phyloP scores from a whole-genome alignment of 2,113 vertebrate genomes.

The Chamaetylas fuelleborni region DNA sequence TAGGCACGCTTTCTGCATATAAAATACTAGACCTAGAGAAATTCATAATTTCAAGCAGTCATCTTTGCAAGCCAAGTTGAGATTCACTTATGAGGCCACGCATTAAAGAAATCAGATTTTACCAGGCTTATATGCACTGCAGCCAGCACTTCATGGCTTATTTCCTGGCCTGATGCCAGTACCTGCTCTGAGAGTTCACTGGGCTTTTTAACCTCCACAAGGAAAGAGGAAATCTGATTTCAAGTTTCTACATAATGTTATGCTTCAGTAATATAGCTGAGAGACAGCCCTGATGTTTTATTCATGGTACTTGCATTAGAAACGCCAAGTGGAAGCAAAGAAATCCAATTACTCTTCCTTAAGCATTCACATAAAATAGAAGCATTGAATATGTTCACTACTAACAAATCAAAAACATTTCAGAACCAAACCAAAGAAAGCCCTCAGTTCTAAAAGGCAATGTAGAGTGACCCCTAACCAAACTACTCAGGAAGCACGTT shows the following conservation, averaged over 20 bases:
- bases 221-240: neutral
- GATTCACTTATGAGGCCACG: neutral
- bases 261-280: neutral
- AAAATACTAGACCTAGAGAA: neutral
- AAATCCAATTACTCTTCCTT: neutral
- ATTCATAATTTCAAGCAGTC: neutral
- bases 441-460: neutral
- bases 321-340: neutral
- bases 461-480: neutral
- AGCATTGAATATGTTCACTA: neutral
- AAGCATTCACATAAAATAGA: neutral
- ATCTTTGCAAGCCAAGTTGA: neutral
- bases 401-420: neutral
- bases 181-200: neutral
- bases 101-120: neutral
- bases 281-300: neutral
- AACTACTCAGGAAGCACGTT: neutral
- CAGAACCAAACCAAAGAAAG: neutral
- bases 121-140: neutral
- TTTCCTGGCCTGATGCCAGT: neutral
- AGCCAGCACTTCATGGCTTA: neutral
- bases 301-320: neutral
- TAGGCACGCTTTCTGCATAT: neutral
- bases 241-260: neutral
- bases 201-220: neutral